A percentile compares a stretch with the other conserved stretches of the same genome.
Evolutionary conservation across 92 coral and sea anemone species (phyloP).

Genomic region (Pocillopora meandrina): DNA sequence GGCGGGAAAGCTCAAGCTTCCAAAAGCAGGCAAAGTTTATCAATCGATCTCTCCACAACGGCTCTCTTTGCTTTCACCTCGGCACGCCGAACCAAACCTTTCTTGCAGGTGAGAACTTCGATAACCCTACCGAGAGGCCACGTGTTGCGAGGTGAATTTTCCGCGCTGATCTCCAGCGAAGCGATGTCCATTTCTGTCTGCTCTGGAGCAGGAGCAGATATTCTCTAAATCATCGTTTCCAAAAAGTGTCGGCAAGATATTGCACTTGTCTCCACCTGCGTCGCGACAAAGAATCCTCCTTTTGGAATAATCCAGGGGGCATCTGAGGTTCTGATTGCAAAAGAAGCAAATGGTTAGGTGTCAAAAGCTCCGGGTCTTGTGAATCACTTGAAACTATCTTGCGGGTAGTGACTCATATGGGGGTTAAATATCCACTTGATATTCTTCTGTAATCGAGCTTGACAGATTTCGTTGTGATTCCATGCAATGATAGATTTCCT

Average conservation of each 20-base stretch:
- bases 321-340: too few species aligned
- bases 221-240: not conserved
- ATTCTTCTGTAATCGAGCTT: too few species aligned
- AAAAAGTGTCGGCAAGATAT: not conserved
- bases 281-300: too few species aligned
- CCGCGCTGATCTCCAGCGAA: not conserved
- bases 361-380: too few species aligned
- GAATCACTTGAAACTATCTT: too few species aligned
- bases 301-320: too few species aligned
- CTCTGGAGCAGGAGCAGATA: not conserved
- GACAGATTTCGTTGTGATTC: too few species aligned
- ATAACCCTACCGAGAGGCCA: not conserved
- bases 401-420: too few species aligned
- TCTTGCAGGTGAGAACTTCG: not conserved
- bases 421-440: too few species aligned
- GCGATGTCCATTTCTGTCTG: not conserved
- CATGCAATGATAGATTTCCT: too few species aligned
- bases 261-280: too few species aligned
- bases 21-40: not conserved
- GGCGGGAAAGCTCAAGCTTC: not conserved
- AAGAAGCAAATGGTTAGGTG: too few species aligned
- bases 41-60: not conserved
- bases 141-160: not conserved
- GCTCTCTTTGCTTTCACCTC: not conserved
- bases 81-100: not conserved